Percentiles rank a stretch among this genome's conserved stretches.
These are phyloP conservation scores for Chondrilla cf. caribensis DNA, from an alignment of 37 sponge, comb jelly and placozoan genomes.

Conservation along the genomic window DNA sequence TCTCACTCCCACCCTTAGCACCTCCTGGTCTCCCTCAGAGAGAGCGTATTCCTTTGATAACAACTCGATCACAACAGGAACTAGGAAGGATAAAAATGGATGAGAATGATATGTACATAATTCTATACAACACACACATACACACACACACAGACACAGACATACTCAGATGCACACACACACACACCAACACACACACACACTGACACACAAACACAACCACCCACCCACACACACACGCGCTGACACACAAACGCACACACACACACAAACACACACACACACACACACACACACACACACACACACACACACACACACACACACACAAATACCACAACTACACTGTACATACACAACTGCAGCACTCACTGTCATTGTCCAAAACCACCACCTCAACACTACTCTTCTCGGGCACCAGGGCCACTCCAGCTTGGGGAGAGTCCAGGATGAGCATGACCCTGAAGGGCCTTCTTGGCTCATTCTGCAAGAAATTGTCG, in stretches of 20 bases:
- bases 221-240: too few relatives aligned
- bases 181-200: too few relatives aligned
- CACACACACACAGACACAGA: too few relatives aligned
- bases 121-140: too few relatives aligned
- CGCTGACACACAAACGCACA: too few relatives aligned
- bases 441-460: neutral
- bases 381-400: neutral
- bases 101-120: too few relatives aligned
- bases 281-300: too few relatives aligned
- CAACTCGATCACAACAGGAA: neutral
- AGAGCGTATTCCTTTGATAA: neutral
- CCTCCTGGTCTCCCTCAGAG: neutral
- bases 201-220: too few relatives aligned
- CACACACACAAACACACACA: too few relatives aligned
- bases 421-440: neutral
- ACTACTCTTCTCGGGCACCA: neutral
- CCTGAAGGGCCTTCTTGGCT: neutral
- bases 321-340: neutral
- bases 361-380: constrained; percentile 1
- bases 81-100: neutral
- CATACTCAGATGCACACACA: too few relatives aligned
- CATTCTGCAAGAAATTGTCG: constrained; percentile 3
- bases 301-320: too few relatives aligned
- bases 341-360: neutral
- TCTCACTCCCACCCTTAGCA: neutral